These are phyloP conservation scores for Cebidichthys violaceus DNA, from an alignment of 2,113 vertebrate genomes.

Conservation along the genomic window DNA sequence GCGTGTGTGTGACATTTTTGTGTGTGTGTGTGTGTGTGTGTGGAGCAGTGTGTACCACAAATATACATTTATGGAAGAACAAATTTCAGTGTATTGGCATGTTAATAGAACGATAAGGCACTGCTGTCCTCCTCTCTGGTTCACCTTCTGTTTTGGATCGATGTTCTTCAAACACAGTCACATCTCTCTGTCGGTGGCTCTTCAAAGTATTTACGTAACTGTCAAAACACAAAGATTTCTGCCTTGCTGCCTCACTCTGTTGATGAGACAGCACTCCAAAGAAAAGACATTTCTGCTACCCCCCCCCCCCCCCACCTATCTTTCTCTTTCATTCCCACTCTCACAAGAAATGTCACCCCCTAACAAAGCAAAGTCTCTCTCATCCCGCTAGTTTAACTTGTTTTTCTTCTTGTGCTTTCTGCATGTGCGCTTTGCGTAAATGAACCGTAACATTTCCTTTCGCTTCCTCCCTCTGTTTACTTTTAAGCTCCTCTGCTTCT, in stretches of 20 bases:
- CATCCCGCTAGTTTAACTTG: not conserved
- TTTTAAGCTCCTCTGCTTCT: not conserved
- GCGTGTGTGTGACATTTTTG: slow-evolving; percentile 21
- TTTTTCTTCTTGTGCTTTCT: not conserved
- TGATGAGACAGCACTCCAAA: slow-evolving; percentile 2
- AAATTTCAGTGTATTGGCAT: slow-evolving; percentile 65
- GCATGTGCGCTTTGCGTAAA: not conserved
- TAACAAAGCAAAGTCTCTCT: slow-evolving; percentile 9
- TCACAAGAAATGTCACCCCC: slow-evolving; percentile 1
- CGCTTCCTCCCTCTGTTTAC: not conserved
- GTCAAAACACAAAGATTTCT: slow-evolving; percentile 6
- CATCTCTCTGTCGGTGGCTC: not conserved
- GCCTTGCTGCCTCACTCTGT: not conserved
- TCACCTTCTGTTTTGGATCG: slow-evolving; percentile 16
- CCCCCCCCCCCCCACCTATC: not conserved
- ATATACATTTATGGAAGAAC: not conserved
- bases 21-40: slow-evolving; percentile 38
- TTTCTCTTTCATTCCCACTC: slow-evolving; percentile 1
- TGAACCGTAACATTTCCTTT: not conserved
- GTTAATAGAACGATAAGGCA: slow-evolving; percentile 65
- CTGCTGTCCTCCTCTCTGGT: not conserved
- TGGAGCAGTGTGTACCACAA: slow-evolving; percentile 13
- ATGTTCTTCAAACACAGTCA: slow-evolving; percentile 9
- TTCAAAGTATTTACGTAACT: slow-evolving; percentile 7
- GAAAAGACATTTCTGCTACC: not conserved